A percentile compares a stretch with the other conserved stretches of the same genome.
phyloP scores from a whole-genome alignment of 2,888 invertebrate species.

The Bombylius discolor region DNA sequence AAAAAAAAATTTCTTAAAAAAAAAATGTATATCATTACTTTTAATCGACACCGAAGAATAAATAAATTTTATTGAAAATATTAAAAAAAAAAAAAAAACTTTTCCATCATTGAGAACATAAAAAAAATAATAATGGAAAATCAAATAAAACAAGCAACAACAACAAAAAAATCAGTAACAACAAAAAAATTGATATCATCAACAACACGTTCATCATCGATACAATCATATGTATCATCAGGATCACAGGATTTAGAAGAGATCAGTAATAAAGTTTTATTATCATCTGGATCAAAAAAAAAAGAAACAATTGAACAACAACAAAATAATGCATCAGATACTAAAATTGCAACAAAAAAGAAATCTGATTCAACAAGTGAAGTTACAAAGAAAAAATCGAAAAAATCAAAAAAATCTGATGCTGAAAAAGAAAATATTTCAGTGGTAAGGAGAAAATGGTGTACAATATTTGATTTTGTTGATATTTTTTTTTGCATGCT shows the following conservation, averaged over 20 bases:
- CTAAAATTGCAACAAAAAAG: slow-evolving; percentile 4
- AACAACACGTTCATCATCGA: slow-evolving; percentile 12
- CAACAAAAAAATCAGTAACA: background rate
- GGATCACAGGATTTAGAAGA: slow-evolving; percentile 4
- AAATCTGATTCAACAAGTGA: slow-evolving; percentile 6
- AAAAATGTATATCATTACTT: no score
- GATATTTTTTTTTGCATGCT: no score
- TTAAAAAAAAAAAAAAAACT: background rate
- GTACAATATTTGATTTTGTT: no score
- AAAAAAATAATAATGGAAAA: background rate
- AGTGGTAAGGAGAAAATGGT: slow-evolving; percentile 41
- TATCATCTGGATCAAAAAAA: slow-evolving; percentile 9
- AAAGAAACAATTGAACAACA: background rate
- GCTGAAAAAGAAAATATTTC: slow-evolving; percentile 54
- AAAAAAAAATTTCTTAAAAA: no score
- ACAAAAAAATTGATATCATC: slow-evolving; percentile 8
- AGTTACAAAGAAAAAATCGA: slow-evolving; percentile 43
- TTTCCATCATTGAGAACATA: background rate
- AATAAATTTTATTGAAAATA: background rate
- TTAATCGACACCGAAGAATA: no score
- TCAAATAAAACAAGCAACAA: background rate
- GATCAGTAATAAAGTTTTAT: background rate
- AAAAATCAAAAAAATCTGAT: slow-evolving; percentile 48
- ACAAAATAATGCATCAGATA: background rate
- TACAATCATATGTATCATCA: slow-evolving; percentile 13